Base-by-base conservation (phyloP, 1,140 invertebrate genomes). In the Agrypnia vestita region DNA sequence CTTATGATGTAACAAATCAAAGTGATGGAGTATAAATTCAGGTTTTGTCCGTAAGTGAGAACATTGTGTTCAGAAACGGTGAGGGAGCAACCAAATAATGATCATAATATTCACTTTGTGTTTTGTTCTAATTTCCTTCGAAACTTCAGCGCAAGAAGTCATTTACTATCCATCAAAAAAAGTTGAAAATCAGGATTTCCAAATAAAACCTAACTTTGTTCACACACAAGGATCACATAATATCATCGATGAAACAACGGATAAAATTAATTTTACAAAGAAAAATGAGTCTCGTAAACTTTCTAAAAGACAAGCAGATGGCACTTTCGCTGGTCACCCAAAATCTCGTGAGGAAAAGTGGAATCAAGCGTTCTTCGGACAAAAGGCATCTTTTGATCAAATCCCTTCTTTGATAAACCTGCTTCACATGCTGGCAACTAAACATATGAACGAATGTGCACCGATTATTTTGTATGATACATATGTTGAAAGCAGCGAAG, bases 381-480 rank as follows among this genome's bases (percentile, higher is more conserved):
- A 87, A 75, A 84, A 80, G 4, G 80, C 82, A 17, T 84, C 82
- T 4, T 90, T 89, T 61, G 86, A 90, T 77, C 89, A 92, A 84
- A 87, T 86, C 0, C 84, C 86, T 19, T 92, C 92, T 0, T 81
- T 93, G 13, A 90, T 93, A 7, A 86, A 85, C 44, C 84, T 93
- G 17, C 84, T 93, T 13, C 88, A 89, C 76, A 91, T 90, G 82
- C 88, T 94, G 53, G 89, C 91, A 7, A 43, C 86, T 1, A 87
- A 90, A n/a, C 91, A 93, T 84, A 85, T 94, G 8, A 85, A 85
- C 35, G 91, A 91, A 64, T 93, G 92, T 81, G 89, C 89, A 0
- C 90, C 92, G 0, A 86, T 91, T n/a, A 90, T 94, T 78, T 87
- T 93, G 12, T 93, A 93, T 73, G 93, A 94, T 79, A 86, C 82